These are phyloP conservation scores for Theodoxus fluviatilis DNA, from an alignment of 2,888 invertebrate genomes.

Conservation along the genomic window DNA sequence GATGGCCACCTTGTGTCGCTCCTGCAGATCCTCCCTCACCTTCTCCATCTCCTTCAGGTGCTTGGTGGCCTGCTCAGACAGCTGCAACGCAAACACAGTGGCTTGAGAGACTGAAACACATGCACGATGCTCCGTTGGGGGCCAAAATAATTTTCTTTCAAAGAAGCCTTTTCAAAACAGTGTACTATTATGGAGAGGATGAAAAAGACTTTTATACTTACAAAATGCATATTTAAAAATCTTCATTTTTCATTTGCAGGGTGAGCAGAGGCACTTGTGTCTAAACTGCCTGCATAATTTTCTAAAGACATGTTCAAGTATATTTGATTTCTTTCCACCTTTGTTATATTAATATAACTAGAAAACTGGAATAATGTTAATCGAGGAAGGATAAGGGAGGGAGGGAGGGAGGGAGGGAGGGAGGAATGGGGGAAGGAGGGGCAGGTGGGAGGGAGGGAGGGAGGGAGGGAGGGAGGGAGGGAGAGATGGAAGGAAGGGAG, in stretches of 20 bases:
- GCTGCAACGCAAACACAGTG: too few species aligned
- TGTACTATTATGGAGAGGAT: neutral
- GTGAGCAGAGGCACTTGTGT: too few species aligned
- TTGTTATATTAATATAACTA: too few species aligned
- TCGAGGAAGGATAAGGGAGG: constrained; percentile 17
- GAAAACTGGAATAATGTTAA: too few species aligned
- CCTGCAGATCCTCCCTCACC: constrained; percentile 41
- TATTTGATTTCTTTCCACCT: too few species aligned
- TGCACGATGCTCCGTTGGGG: too few species aligned
- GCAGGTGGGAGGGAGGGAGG: neutral
- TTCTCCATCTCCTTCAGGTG: constrained; percentile 44
- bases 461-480: neutral
- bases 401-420: neutral
- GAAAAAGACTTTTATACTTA: neutral
- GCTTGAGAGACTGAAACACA: too few species aligned
- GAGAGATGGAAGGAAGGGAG: neutral
- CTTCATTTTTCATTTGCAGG: too few species aligned
- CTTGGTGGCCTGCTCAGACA: constrained; percentile 51
- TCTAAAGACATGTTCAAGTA: too few species aligned
- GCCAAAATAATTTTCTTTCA: too few species aligned
- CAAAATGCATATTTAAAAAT: neutral
- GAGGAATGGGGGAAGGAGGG: neutral
- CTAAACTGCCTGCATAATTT: too few species aligned
- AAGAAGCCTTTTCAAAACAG: too few species aligned
- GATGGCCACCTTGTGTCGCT: constrained; percentile 50